Evolutionary conservation across 1,140 invertebrate genomes (phyloP).

Genomic region (Intoshia linei): DNA sequence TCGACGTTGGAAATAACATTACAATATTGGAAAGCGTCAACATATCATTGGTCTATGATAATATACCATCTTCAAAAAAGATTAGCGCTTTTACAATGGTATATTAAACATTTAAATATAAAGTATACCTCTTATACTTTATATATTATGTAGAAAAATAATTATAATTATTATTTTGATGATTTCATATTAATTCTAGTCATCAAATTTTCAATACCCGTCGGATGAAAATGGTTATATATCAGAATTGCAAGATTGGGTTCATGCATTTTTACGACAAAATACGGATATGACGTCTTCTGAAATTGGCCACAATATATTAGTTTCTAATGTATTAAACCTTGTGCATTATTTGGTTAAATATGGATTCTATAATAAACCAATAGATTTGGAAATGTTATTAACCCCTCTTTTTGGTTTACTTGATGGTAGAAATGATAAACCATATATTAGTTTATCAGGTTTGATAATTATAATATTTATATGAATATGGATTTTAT

Average conservation of each 20-base stretch:
- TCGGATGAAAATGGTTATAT: too few relatives aligned
- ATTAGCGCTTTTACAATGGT: too few relatives aligned
- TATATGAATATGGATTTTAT: background rate
- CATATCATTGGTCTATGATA: too few relatives aligned
- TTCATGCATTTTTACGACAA: constrained; percentile 12
- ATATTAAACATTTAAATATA: too few relatives aligned
- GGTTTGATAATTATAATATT: background rate
- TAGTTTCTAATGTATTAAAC: constrained; percentile 15
- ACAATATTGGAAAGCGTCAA: constrained; percentile 13
- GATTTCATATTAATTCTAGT: too few relatives aligned
- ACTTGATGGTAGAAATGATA: constrained; percentile 18
- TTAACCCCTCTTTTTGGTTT: constrained; percentile 15
- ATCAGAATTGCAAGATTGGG: constrained; percentile 19
- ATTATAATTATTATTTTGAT: too few relatives aligned
- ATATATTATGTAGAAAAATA: too few relatives aligned
- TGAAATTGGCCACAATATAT: constrained; percentile 15
- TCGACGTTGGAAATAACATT: constrained; percentile 14
- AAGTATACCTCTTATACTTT: too few relatives aligned
- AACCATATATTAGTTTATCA: constrained; percentile 13
- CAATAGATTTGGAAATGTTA: constrained; percentile 13
- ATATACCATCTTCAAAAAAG: too few relatives aligned
- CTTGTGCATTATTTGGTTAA: constrained; percentile 16
- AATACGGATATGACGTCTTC: constrained; percentile 18
- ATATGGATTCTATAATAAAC: constrained; percentile 17
- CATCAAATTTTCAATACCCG: too few relatives aligned